Evolutionary conservation across 2,797 vertebrate species (phyloP).

Genomic region (Fratercula arctica): DNA sequence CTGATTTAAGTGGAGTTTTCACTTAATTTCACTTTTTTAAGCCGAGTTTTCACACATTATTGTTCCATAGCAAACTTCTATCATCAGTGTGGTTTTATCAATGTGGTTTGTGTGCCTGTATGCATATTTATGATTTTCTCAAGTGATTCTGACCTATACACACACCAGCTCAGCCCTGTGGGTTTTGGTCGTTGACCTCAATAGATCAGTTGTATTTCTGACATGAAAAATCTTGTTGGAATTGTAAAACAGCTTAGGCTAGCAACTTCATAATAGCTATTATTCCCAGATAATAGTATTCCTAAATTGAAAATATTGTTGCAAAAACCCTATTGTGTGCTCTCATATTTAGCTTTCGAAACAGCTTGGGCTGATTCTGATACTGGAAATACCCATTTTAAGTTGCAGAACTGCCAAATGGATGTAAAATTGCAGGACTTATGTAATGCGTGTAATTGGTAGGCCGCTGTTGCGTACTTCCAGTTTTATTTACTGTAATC

Average conservation of each 20-base stretch:
- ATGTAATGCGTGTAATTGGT: not conserved
- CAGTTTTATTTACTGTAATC: not conserved
- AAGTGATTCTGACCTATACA: not conserved
- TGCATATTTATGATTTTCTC: constrained; percentile 29
- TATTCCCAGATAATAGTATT: not conserved
- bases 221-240: constrained; percentile 2
- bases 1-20: not conserved
- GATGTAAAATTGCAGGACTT: not conserved
- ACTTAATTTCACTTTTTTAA: too few species aligned
- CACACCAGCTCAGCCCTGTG: not conserved
- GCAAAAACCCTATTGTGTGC: not conserved
- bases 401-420: not conserved
- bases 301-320: not conserved
- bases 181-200: not conserved
- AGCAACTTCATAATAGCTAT: not conserved
- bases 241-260: not conserved
- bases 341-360: not conserved
- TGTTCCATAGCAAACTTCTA: not conserved
- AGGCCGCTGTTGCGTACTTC: not conserved
- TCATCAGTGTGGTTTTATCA: not conserved
- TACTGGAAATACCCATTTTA: not conserved
- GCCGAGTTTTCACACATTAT: not conserved
- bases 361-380: not conserved
- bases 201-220: not conserved
- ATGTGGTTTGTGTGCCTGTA: not conserved